These are phyloP conservation scores for Eclectus roratus DNA, from an alignment of 2,113 vertebrate genomes.

Conservation along the genomic window DNA sequence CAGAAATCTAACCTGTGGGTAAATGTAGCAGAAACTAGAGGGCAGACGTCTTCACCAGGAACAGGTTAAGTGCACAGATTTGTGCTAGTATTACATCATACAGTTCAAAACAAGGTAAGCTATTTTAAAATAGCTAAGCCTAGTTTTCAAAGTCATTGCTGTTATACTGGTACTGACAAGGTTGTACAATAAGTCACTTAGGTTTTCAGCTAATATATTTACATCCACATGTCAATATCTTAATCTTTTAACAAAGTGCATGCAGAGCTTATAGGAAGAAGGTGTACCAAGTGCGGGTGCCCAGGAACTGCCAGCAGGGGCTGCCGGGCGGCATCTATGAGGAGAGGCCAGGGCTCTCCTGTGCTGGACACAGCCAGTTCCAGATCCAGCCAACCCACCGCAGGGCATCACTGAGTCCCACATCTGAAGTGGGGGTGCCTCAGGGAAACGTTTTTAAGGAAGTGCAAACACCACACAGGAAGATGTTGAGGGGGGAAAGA, in stretches of 20 bases:
- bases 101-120: background rate
- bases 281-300: rapidly evolving
- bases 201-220: background rate
- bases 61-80: background rate
- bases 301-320: rapidly evolving
- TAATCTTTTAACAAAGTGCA: background rate
- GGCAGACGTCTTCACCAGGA: background rate
- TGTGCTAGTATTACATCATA: background rate
- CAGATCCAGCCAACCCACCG: rapidly evolving
- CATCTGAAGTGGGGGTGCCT: rapidly evolving
- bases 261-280: background rate
- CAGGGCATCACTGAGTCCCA: rapidly evolving
- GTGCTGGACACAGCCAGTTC: rapidly evolving
- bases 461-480: background rate
- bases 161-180: background rate
- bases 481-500: background rate
- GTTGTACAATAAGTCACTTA: background rate
- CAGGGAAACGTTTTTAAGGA: rapidly evolving
- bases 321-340: background rate
- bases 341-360: background rate
- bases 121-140: background rate
- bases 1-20: background rate
- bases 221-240: background rate
- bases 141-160: background rate
- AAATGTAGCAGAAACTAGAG: background rate